Conservation (phyloP, 2,797 vertebrate species). For the Pteronotus mesoamericanus region DNA sequence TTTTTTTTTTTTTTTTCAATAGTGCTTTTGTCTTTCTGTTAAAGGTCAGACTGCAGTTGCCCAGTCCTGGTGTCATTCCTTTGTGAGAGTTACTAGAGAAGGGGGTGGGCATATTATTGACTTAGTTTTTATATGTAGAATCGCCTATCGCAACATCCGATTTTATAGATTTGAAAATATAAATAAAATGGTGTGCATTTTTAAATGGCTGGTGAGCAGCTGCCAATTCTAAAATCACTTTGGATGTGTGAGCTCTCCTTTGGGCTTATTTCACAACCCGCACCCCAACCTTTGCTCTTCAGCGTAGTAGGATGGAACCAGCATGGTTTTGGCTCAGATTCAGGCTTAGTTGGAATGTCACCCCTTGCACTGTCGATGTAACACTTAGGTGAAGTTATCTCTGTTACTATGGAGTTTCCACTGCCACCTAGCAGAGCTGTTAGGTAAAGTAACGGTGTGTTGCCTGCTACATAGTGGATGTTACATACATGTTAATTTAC, state of each 20-base stretch:
- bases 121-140: slow-evolving; percentile 15
- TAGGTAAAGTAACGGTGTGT: not conserved
- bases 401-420: not conserved
- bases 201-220: not conserved
- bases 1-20: slow-evolving; percentile 56
- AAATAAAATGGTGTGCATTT: not conserved
- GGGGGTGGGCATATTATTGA: not conserved
- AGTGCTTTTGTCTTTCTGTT: slow-evolving; percentile 69
- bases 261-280: not conserved
- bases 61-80: slow-evolving; percentile 11
- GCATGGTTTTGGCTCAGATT: not conserved
- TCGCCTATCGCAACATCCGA: not conserved
- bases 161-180: slow-evolving; percentile 1
- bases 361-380: not conserved
- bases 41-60: slow-evolving; percentile 70
- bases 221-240: not conserved
- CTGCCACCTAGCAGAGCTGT: not conserved
- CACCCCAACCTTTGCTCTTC: not conserved
- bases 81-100: not conserved
- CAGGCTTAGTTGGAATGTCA: not conserved
- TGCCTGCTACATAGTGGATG: not conserved
- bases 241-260: not conserved
- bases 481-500: not conserved
- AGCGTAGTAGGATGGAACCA: not conserved
- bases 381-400: not conserved